Conservation (phyloP, 2,797 vertebrate genomes). For the Falco rusticolus region DNA sequence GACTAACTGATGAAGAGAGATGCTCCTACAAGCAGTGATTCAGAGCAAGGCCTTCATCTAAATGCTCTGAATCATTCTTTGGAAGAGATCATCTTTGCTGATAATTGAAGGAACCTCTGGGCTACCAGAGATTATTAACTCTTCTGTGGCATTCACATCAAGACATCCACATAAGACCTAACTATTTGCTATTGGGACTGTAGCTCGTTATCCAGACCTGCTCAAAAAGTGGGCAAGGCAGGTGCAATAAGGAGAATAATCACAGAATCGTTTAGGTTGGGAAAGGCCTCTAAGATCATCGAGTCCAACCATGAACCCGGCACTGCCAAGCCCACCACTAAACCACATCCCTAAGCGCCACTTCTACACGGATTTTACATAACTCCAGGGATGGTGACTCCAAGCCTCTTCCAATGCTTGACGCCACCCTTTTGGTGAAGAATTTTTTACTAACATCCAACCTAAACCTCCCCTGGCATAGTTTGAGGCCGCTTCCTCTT, state of each 20-base stretch:
- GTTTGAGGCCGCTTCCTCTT: no score
- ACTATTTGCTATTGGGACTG: background rate
- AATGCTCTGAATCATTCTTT: background rate
- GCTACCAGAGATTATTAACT: background rate
- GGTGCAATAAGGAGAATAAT: fast-evolving
- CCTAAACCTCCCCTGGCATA: no score
- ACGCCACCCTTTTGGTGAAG: no score
- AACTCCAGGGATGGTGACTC: no score
- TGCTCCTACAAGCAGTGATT: background rate
- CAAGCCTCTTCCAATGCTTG: no score
- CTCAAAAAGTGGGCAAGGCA: background rate
- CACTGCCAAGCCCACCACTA: no score
- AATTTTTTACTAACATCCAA: no score
- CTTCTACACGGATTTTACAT: no score
- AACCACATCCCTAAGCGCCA: no score
- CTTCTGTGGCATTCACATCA: background rate
- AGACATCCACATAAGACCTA: fast-evolving
- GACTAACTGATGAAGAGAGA: background rate
- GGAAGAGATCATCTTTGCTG: background rate
- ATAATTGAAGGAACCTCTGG: background rate
- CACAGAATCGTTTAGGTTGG: no score
- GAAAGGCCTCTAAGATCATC: no score
- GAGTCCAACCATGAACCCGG: no score
- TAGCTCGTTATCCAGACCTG: background rate
- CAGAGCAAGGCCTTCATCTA: background rate